Evolutionary conservation across 64 coral and sea anemone species (phyloP).

Genomic region (Exaiptasia diaphana): DNA sequence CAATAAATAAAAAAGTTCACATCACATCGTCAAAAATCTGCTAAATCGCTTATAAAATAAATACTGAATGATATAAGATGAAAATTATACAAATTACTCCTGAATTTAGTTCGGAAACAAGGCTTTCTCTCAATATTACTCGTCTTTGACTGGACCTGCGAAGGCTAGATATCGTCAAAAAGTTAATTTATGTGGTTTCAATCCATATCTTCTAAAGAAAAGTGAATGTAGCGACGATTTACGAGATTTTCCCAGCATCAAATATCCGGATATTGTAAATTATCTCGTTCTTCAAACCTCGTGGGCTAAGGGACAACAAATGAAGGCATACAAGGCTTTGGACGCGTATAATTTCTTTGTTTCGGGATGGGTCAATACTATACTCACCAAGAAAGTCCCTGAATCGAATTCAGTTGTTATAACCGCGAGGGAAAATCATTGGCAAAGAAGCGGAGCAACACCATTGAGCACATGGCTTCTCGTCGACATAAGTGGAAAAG

Average conservation of each 20-base stretch:
- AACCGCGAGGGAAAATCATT: not conserved
- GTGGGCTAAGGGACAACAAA: slow-evolving; percentile 56
- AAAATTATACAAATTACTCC: too few species aligned
- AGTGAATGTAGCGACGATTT: slow-evolving; percentile 52
- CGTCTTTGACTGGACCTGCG: not conserved
- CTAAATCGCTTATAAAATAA: too few species aligned
- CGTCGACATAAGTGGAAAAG: slow-evolving; percentile 2
- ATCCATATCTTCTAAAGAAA: slow-evolving; percentile 23
- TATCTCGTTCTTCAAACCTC: slow-evolving; percentile 67
- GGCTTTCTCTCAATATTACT: too few species aligned
- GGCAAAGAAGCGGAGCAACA: slow-evolving; percentile 5
- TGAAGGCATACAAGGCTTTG: slow-evolving; percentile 64
- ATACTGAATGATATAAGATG: too few species aligned
- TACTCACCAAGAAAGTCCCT: not conserved
- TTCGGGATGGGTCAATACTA: slow-evolving; percentile 57
- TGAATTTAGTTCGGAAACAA: too few species aligned
- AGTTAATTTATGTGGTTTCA: too few species aligned
- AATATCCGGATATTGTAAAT: slow-evolving; percentile 78
- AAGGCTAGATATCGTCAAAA: not conserved
- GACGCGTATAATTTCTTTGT: slow-evolving; percentile 70
- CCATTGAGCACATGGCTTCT: not conserved
- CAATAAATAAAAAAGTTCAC: too few species aligned
- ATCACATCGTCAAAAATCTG: too few species aligned
- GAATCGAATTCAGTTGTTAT: not conserved
- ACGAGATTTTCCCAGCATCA: slow-evolving; percentile 25